These are phyloP conservation scores for Illadopsis cleaveri DNA, from an alignment of 2,113 vertebrate species.

Conservation along the genomic window DNA sequence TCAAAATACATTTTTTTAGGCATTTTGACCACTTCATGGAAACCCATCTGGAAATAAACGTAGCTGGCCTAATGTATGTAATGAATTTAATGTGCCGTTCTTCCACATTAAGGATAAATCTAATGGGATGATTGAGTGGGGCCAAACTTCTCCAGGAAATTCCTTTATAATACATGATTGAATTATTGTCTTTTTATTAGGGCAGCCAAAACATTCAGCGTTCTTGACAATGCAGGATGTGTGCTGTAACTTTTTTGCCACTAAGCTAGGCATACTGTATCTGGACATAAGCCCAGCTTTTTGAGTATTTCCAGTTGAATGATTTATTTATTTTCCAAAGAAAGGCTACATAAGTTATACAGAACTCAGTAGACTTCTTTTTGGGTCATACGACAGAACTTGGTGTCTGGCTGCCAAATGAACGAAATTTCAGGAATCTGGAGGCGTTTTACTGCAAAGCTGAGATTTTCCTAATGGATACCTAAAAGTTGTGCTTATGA, in stretches of 20 bases:
- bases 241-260: conserved; percentile 50
- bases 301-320: conserved; percentile 58
- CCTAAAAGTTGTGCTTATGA: neutral
- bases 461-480: conserved; percentile 45
- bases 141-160: conserved; percentile 63
- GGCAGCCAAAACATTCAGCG: conserved; percentile 61
- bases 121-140: conserved; percentile 61
- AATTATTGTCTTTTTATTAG: conserved; percentile 70
- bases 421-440: conserved; percentile 44
- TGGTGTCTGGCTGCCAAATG: conserved; percentile 44
- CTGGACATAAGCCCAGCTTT: conserved; percentile 47
- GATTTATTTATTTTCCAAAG: conserved; percentile 68
- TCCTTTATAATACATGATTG: conserved; percentile 62
- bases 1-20: conserved; percentile 22
- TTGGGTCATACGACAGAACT: neutral
- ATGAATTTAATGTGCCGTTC: conserved; percentile 42
- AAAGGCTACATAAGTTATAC: conserved; percentile 38
- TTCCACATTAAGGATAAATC: conserved; percentile 60
- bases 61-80: conserved; percentile 44
- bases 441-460: conserved; percentile 16
- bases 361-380: conserved; percentile 9
- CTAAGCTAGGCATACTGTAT: conserved; percentile 53
- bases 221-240: conserved; percentile 58
- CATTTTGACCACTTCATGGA: neutral
- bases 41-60: conserved; percentile 53